phyloP scores from a whole-genome alignment of 2,113 vertebrate genomes.

The Collichthys lucidus region DNA sequence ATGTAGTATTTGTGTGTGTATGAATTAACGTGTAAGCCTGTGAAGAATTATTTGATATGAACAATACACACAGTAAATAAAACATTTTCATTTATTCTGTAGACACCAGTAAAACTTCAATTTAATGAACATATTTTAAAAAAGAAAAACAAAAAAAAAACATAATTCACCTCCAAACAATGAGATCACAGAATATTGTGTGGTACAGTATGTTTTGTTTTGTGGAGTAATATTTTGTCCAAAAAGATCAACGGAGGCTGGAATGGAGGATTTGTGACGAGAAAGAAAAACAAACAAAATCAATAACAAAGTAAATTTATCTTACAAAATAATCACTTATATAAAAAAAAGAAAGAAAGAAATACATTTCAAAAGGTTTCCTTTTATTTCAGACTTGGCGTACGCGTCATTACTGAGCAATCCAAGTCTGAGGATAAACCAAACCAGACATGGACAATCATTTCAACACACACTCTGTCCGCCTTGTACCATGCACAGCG shows the following conservation, averaged over 20 bases:
- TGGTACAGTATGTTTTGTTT: conserved; percentile 27
- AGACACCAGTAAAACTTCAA: conserved; percentile 33
- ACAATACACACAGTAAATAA: conserved; percentile 41
- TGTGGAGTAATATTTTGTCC: conserved; percentile 6
- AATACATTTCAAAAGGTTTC: conserved; percentile 21
- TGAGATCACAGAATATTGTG: conserved; percentile 16
- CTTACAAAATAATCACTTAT: conserved; percentile 69
- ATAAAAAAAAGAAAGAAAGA: conserved; percentile 59
- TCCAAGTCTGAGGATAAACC: conserved; percentile 38
- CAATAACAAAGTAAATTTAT: conserved; percentile 52
- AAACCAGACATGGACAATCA: conserved; percentile 29
- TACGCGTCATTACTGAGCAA: conserved; percentile 36
- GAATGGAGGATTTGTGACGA: conserved; percentile 65
- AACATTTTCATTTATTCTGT: conserved; percentile 67
- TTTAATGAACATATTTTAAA: conserved; percentile 20
- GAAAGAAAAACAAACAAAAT: conserved; percentile 43
- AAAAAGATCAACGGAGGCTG: conserved; percentile 41
- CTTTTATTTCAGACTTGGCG: conserved; percentile 31
- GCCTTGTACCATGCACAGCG: conserved; percentile 23
- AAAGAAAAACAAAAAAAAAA: conserved; percentile 19
- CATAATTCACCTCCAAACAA: conserved; percentile 33
- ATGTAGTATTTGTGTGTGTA: background rate
- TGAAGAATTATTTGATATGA: conserved; percentile 10
- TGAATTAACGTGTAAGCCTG: background rate
- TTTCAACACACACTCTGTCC: conserved; percentile 36